Conservation (phyloP, 2,888 invertebrate species). For the Andrena fulva region DNA sequence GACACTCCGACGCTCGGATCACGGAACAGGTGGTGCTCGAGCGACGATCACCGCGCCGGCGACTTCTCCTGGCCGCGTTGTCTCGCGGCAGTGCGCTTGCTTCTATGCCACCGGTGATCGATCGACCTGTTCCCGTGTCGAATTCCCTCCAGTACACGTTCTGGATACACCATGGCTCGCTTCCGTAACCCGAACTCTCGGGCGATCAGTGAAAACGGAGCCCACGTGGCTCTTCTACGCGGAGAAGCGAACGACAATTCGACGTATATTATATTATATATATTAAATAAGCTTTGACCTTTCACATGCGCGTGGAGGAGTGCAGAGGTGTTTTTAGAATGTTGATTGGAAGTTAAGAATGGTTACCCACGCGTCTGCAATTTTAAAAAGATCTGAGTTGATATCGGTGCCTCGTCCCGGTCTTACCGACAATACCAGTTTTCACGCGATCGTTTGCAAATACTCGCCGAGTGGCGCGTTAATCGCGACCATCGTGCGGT, state of each 20-base stretch:
- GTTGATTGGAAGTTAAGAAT: too few relatives aligned
- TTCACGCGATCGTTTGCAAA: constrained; percentile 46
- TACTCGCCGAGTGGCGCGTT: constrained; percentile 15
- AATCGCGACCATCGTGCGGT: constrained; percentile 14
- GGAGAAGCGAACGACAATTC: background rate
- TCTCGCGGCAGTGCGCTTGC: constrained; percentile 9
- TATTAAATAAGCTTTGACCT: too few relatives aligned
- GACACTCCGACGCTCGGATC: constrained; percentile 30
- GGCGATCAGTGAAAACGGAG: constrained; percentile 54
- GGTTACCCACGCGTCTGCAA: too few relatives aligned
- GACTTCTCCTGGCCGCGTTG: constrained; percentile 29
- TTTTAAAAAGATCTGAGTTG: background rate
- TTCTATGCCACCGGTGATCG: constrained; percentile 49
- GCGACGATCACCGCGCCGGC: constrained; percentile 8
- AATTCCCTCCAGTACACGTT: constrained; percentile 50
- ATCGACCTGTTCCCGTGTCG: constrained; percentile 59
- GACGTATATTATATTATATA: too few relatives aligned
- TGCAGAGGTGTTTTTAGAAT: too few relatives aligned
- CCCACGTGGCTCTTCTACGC: background rate
- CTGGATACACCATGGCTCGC: constrained; percentile 49
- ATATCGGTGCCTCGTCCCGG: background rate
- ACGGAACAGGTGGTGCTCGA: constrained; percentile 67
- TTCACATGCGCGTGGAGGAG: too few relatives aligned
- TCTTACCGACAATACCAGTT: constrained; percentile 7
- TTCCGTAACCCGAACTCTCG: constrained; percentile 60